These are phyloP conservation scores for Anas bernieri DNA, from an alignment of 2,797 vertebrate species.

Conservation along the genomic window DNA sequence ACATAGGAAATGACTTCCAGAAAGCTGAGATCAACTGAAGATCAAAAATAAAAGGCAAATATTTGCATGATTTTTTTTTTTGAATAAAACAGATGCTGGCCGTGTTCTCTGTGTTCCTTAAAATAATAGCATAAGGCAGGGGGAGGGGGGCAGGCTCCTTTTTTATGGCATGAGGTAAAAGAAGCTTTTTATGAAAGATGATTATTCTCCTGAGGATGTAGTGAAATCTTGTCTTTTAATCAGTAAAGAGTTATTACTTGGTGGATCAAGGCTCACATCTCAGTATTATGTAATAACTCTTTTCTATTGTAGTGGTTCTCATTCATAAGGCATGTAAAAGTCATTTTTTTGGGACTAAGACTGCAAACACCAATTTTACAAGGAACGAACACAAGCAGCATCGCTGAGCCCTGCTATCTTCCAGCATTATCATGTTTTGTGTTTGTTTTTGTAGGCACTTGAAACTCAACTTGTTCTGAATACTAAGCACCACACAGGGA, in stretches of 20 bases:
- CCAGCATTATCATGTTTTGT: neutral
- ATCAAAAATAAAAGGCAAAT: neutral
- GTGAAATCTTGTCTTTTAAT: neutral
- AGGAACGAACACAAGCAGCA: too few relatives aligned
- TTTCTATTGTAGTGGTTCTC: neutral
- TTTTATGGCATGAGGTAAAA: neutral
- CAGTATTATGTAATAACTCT: neutral
- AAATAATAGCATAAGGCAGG: neutral
- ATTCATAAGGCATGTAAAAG: neutral
- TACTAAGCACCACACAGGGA: neutral
- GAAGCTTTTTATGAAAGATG: neutral
- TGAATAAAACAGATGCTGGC: neutral
- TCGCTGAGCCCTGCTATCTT: neutral
- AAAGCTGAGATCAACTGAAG: neutral
- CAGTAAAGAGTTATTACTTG: neutral
- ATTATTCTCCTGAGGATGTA: neutral
- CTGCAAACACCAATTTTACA: neutral
- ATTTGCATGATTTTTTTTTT: neutral
- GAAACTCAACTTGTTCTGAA: neutral
- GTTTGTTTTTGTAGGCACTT: too few relatives aligned
- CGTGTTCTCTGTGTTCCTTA: neutral
- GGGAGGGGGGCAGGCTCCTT: neutral
- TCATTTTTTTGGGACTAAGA: neutral
- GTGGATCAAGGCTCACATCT: neutral
- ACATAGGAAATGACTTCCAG: neutral